Percentiles rank a stretch among this genome's conserved stretches.
Evolutionary conservation across 2,888 invertebrate species (phyloP).

Genomic region (Hyles lineata): DNA sequence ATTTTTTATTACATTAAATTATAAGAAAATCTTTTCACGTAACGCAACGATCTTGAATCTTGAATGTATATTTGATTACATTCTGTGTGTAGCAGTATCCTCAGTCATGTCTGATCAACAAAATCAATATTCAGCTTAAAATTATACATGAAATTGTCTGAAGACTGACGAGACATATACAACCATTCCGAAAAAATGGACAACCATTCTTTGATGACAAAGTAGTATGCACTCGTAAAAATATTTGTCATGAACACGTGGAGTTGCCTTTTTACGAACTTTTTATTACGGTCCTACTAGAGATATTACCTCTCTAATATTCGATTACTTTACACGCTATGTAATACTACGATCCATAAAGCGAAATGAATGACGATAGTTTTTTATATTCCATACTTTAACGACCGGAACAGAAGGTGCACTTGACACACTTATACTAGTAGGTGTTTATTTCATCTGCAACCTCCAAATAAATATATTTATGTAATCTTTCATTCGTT

Average conservation of each 20-base stretch:
- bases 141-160: no score
- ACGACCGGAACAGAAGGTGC: background rate
- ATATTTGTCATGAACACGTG: background rate
- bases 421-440: background rate
- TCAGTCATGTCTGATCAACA: no score
- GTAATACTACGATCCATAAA: constrained; percentile 24
- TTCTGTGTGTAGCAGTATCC: no score
- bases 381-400: constrained; percentile 12
- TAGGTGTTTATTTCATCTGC: background rate
- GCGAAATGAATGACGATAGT: constrained; percentile 1
- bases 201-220: background rate
- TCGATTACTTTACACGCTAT: constrained; percentile 29
- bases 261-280: constrained; percentile 7
- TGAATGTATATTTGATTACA: no score
- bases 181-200: no score
- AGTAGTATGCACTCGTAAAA: background rate
- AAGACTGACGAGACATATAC: no score
- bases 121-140: no score
- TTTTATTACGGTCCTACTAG: constrained; percentile 18
- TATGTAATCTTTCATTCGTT: no score
- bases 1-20: no score
- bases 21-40: no score
- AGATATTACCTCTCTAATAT: constrained; percentile 8
- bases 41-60: no score
- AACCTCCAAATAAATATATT: no score